A percentile compares a stretch with the other conserved stretches of the same genome.
Conservation (phyloP, 2,888 invertebrate genomes). For the Brachyopa scutellaris region DNA sequence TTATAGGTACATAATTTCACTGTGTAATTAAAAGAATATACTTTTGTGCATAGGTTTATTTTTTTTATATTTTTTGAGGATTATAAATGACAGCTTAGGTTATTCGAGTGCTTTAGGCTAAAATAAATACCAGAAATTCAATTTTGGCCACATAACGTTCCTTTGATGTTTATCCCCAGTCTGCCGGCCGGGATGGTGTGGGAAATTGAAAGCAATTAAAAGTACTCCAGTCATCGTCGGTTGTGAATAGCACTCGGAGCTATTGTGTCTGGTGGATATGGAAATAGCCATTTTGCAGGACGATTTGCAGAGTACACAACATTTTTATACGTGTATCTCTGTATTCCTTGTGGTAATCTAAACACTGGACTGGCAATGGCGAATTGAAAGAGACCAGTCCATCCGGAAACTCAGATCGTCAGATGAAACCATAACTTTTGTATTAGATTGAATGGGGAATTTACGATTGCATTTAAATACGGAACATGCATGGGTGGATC, state of each 20-base stretch:
- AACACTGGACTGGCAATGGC: neutral
- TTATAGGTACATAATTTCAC: slow-evolving; percentile 7
- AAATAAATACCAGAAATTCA: slow-evolving; percentile 29
- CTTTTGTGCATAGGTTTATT: neutral
- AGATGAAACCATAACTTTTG: slow-evolving; percentile 38
- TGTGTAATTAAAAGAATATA: slow-evolving; percentile 34
- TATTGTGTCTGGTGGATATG: slow-evolving; percentile 34
- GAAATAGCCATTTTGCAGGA: slow-evolving; percentile 35
- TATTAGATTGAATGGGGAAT: slow-evolving; percentile 24
- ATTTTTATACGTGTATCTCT: neutral
- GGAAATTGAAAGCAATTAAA: slow-evolving; percentile 56
- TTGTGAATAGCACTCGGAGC: slow-evolving; percentile 16
- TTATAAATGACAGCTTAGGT: slow-evolving; percentile 9
- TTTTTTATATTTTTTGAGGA: slow-evolving; percentile 10
- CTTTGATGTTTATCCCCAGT: slow-evolving; percentile 38
- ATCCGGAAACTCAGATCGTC: slow-evolving; percentile 11
- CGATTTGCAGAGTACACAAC: neutral
- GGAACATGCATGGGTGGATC: slow-evolving; percentile 12
- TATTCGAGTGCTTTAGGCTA: slow-evolving; percentile 1
- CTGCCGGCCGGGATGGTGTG: neutral
- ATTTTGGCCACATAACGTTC: slow-evolving; percentile 25
- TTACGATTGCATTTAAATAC: slow-evolving; percentile 22
- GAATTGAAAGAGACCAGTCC: slow-evolving; percentile 5
- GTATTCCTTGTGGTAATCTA: neutral
- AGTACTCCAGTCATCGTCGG: slow-evolving; percentile 22